A percentile compares a stretch with the other conserved stretches of the same genome.
phyloP scores from a whole-genome alignment of 1,140 invertebrate species.

The Lithobius niger region DNA sequence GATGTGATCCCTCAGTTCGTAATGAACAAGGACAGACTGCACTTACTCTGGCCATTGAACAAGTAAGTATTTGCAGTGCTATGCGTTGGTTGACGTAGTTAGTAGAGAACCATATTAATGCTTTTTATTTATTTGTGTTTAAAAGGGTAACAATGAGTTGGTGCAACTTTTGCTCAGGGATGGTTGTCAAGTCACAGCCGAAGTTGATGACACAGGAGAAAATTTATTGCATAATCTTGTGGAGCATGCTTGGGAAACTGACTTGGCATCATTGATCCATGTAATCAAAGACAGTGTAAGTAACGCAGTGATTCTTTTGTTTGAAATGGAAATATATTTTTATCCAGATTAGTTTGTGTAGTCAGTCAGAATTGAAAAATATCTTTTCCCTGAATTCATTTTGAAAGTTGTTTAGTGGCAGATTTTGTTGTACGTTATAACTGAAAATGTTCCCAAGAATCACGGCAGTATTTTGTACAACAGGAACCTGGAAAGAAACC shows the following conservation, averaged over 20 bases:
- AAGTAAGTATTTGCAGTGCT: constrained; percentile 19
- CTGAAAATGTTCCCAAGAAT: too few relatives aligned
- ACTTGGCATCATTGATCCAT: constrained; percentile 25
- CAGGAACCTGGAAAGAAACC: constrained; percentile 1
- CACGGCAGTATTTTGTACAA: too few relatives aligned
- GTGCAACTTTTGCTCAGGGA: constrained; percentile 28
- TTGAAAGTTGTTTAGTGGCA: too few relatives aligned
- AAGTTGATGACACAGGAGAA: constrained; percentile 27
- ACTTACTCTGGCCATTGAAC: constrained; percentile 28
- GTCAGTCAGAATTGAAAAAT: too few relatives aligned
- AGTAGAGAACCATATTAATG: neutral
- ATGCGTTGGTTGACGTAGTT: neutral
- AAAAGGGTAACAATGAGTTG: constrained; percentile 17
- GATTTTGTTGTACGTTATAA: too few relatives aligned
- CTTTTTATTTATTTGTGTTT: constrained; percentile 4
- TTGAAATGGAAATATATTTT: neutral
- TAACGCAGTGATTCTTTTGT: constrained; percentile 1
- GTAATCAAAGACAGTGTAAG: constrained; percentile 28
- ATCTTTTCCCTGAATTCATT: too few relatives aligned
- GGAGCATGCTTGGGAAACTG: constrained; percentile 22
- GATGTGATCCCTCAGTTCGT: constrained; percentile 28
- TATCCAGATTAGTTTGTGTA: too few relatives aligned
- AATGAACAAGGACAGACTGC: constrained; percentile 30
- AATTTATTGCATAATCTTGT: constrained; percentile 31
- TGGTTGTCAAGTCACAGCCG: constrained; percentile 27